Evolutionary conservation across 1,140 invertebrate species (phyloP), one percentile per base, ranked within the genome.

Genomic region (Drosophila simulans): DNA sequence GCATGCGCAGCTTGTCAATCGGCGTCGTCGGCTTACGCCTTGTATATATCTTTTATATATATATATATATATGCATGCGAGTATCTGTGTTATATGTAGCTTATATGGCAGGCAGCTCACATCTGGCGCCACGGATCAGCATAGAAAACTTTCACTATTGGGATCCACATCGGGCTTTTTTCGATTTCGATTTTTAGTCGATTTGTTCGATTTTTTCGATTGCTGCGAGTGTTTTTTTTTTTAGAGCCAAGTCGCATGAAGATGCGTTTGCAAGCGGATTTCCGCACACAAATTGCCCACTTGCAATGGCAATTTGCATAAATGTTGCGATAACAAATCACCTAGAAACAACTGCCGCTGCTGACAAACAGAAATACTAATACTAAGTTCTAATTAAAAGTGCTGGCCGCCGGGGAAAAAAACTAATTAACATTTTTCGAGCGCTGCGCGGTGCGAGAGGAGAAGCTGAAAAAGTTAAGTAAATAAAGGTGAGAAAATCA

Each of bases 111-210:
- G 56, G 69, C 60, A 79, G 22, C 59, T 60, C 60, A 73, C 71
- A 73, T 66, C 58, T 54, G 57, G 35, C 55, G 39, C 31, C 48
- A 34, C 57, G 40, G 49, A 57, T 53, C 72, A 72, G 78, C 70
- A 82, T 88, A 88, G 83, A 88, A 81, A 88, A 86, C 83, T 86
- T 86, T 88, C 83, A 88, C 83, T 31, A 31, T 31, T 86, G 48
- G 34, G 43, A 54, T 46, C 40, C 27, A 34, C 20, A 17, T n/a
- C n/a, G 48, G 25, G 11, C 11, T 22, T 25, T 25, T 13, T 25
- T 31, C 43, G 20, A 11, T 5, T 46, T 46, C 13, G 7, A 8
- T 25, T 57, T 45, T 8, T 31, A 0, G 27, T 31, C 45, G 22
- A 11, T 5, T 46, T 46, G 13, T 25, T 25, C 37, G 37, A 12